Percentiles rank a stretch among this genome's conserved stretches.
phyloP scores from a whole-genome alignment of 2,888 invertebrate species.

The Gastrophysa polygoni region DNA sequence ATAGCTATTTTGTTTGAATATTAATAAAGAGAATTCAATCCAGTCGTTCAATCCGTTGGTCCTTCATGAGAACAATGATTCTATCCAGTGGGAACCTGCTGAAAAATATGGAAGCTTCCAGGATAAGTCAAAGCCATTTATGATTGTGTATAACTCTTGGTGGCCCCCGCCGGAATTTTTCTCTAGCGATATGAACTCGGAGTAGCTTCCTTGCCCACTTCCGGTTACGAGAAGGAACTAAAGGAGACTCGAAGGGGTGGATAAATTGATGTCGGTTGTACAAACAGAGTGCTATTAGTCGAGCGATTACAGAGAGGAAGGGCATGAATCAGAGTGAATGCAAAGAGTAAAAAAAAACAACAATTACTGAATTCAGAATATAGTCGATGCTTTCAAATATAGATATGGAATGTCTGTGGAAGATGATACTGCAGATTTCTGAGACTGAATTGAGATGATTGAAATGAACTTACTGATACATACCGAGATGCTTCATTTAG shows the following conservation, averaged over 20 bases:
- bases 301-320: constrained; percentile 10
- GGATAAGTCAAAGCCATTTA: background rate
- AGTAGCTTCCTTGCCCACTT: constrained; percentile 24
- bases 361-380: too few species aligned
- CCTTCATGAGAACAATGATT: too few species aligned
- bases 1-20: too few species aligned
- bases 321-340: background rate
- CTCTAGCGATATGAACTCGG: constrained; percentile 28
- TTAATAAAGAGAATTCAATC: too few species aligned
- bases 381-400: too few species aligned
- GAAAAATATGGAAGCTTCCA: background rate
- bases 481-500: too few species aligned
- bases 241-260: constrained; percentile 21
- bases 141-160: background rate
- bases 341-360: background rate
- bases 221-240: constrained; percentile 24
- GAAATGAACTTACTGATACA: too few species aligned
- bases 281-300: constrained; percentile 22
- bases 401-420: too few species aligned
- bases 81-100: too few species aligned
- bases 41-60: too few species aligned
- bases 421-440: too few species aligned
- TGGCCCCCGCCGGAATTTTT: constrained; percentile 27
- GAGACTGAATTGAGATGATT: too few species aligned
- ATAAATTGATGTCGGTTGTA: constrained; percentile 21